Evolutionary conservation across 2,888 invertebrate species (phyloP).

Genomic region (Stenodema calcarata): DNA sequence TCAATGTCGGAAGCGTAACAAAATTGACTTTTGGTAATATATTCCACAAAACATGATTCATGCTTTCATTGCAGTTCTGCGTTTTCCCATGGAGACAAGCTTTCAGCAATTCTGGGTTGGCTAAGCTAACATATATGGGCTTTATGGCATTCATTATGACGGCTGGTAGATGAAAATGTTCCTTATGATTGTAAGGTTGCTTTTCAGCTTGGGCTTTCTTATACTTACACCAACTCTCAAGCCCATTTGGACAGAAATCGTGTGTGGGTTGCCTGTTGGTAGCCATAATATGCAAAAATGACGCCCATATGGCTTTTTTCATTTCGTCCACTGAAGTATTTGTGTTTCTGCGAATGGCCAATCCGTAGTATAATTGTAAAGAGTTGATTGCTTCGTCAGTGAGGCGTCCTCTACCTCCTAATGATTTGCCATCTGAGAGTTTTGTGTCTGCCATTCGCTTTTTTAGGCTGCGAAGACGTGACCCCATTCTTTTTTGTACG

Average conservation of each 20-base stretch:
- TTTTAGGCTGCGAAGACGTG: slow-evolving; percentile 44
- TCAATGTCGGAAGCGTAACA: slow-evolving; percentile 43
- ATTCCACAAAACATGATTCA: slow-evolving; percentile 31
- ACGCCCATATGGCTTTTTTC: slow-evolving; percentile 58
- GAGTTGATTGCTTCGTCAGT: slow-evolving; percentile 53
- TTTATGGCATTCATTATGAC: background rate
- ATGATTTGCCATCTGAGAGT: slow-evolving; percentile 55
- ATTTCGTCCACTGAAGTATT: slow-evolving; percentile 55
- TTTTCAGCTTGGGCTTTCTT: slow-evolving; percentile 32
- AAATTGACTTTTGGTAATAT: slow-evolving; percentile 48
- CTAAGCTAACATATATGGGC: background rate
- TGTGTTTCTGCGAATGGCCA: slow-evolving; percentile 57
- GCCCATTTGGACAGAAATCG: slow-evolving; percentile 55
- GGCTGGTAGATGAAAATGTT: slow-evolving; percentile 12
- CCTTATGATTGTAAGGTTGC: background rate
- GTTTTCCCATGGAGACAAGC: slow-evolving; percentile 29
- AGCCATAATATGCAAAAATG: slow-evolving; percentile 49
- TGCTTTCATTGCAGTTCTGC: background rate
- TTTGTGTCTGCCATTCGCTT: slow-evolving; percentile 54
- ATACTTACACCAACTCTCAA: slow-evolving; percentile 57
- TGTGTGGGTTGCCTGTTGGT: slow-evolving; percentile 26
- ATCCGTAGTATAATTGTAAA: slow-evolving; percentile 57
- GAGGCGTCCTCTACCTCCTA: slow-evolving; percentile 5
- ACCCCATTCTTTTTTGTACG: slow-evolving; percentile 49
- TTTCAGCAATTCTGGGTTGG: slow-evolving; percentile 1